Evolutionary conservation across 2,113 vertebrate genomes (phyloP), one percentile per base, ranked within the genome.

Genomic region (Sapayoa aenigma): DNA sequence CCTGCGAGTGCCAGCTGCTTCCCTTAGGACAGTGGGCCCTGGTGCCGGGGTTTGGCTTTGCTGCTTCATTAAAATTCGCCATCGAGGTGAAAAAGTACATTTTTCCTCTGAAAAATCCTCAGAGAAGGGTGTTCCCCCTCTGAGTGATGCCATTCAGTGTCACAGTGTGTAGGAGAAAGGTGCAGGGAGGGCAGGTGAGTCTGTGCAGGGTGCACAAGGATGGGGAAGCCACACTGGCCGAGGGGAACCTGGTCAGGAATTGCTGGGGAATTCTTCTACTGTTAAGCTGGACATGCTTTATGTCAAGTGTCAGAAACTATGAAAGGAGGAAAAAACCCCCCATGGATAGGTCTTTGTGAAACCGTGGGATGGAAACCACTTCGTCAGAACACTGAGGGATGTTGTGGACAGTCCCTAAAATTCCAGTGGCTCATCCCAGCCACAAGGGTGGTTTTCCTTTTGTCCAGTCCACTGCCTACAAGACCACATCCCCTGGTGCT

Each of bases 11-110:
- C 78, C 1, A 6, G 9, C 31, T 5, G 12, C 55, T 84, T 50
- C 58, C 22, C 62, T 59, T 0, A 0, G 65, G 65, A 6, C 0
- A 1, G 8, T 9, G 68, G 47, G 60, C 25, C 62, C 80, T 23
- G 42, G 47, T 3, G 5, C 27, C 14, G 27, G 33, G 14, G 5
- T 44, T 73, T 66, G 76, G 55, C 50, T 77, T 58, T 53, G 55
- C 31, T 60, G 39, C 2, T 1, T 52, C 17, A 20, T 66, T 80
- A 23, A 81, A 91, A 80, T 58, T 44, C n/a, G 25, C 17, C 4
- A 4, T 17, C 7, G 12, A 60, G 47, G 30, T 69, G 41, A 31
- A 62, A 41, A 89, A 28, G 9, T 23, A 10, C 12, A 11, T 65
- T 56, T 52, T 68, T 50, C 31, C 33, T 49, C 71, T 65, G 58